These are phyloP conservation scores for Cremastobaeus sp. DNA, from an alignment of 2,888 invertebrate species.

Conservation along the genomic window DNA sequence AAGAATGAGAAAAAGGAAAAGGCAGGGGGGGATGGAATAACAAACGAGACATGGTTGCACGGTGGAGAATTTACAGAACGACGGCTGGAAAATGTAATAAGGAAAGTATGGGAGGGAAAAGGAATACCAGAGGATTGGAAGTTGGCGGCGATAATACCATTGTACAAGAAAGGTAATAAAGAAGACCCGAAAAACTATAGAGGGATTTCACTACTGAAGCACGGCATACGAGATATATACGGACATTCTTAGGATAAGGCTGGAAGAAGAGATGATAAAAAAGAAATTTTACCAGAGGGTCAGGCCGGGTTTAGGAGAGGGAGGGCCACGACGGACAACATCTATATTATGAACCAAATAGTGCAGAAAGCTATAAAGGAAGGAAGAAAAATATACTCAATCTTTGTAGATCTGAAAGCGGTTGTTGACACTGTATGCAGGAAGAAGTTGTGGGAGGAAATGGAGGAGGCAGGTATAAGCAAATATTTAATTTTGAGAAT, in stretches of 20 bases:
- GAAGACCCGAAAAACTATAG: too few relatives aligned
- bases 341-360: too few relatives aligned
- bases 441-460: neutral
- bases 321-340: too few relatives aligned
- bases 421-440: neutral
- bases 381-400: too few relatives aligned
- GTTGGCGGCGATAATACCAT: conserved; percentile 23
- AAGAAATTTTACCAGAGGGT: too few relatives aligned
- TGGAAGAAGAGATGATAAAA: conserved; percentile 39
- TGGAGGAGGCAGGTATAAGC: neutral
- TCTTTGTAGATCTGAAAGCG: neutral
- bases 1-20: neutral
- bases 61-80: neutral
- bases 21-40: too few relatives aligned
- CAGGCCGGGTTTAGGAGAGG: too few relatives aligned
- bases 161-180: conserved; percentile 46
- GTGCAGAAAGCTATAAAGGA: too few relatives aligned
- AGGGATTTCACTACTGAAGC: conserved; percentile 47
- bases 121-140: too few relatives aligned
- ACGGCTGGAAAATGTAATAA: neutral
- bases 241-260: conserved; percentile 35
- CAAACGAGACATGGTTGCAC: neutral
- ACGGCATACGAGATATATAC: conserved; percentile 57
- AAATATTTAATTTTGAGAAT: neutral
- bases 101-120: too few relatives aligned